Evolutionary conservation across 2,888 invertebrate genomes (phyloP).

Genomic region (Lithophane ornitopus): DNA sequence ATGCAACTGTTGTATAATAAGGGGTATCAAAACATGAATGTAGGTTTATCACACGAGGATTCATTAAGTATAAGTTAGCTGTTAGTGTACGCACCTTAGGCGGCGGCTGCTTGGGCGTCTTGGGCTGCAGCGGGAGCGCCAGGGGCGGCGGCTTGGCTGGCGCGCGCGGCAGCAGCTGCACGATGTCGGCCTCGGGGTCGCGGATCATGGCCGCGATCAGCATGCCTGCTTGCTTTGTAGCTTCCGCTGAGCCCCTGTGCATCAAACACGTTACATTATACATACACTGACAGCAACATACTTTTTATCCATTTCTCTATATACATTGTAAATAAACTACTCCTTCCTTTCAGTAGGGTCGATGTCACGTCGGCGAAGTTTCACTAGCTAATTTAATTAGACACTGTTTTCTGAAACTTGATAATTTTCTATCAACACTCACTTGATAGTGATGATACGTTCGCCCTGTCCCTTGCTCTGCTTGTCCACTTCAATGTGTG

Average conservation of each 20-base stretch:
- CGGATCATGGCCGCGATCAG: constrained; percentile 98
- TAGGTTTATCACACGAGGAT: too few relatives aligned
- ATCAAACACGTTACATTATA: neutral
- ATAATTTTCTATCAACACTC: constrained; percentile 69
- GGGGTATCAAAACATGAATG: too few relatives aligned
- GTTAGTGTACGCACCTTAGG: constrained; percentile 75
- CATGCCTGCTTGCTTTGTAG: constrained; percentile 97
- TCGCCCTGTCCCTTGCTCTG: constrained; percentile 98
- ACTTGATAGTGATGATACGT: constrained; percentile 98
- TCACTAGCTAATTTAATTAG: neutral
- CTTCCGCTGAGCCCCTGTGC: constrained; percentile 95
- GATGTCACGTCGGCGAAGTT: neutral
- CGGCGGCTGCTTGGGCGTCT: constrained; percentile 85
- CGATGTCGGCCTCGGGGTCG: constrained; percentile 98
- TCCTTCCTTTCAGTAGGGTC: neutral
- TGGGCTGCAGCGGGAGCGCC: constrained; percentile 90
- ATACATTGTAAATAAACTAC: neutral
- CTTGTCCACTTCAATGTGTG: constrained; percentile 99
- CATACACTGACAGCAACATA: neutral
- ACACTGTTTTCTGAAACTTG: neutral
- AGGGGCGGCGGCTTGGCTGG: constrained; percentile 90
- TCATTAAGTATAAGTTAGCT: neutral
- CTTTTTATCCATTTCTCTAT: neutral
- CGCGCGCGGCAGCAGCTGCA: constrained; percentile 94
- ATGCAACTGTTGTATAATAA: too few relatives aligned